Evolutionary conservation across 2,113 vertebrate genomes (phyloP).

Genomic region (Argyrosomus japonicus): DNA sequence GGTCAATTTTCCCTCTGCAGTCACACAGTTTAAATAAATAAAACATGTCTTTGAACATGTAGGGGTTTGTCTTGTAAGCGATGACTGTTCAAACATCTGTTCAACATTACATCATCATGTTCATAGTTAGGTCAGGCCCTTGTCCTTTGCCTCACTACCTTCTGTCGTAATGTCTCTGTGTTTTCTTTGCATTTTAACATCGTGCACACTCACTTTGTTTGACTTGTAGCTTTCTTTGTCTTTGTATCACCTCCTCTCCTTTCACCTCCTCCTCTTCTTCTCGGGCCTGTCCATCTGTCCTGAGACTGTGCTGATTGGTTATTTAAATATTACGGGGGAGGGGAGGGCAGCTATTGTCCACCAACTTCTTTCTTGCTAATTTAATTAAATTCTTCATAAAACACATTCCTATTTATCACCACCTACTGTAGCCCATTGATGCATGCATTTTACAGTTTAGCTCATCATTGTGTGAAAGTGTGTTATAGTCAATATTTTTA

Average conservation of each 20-base stretch:
- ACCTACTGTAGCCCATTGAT: not conserved
- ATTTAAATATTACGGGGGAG: slow-evolving; percentile 31
- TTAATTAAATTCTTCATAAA: not conserved
- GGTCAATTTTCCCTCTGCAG: not conserved
- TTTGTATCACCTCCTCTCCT: slow-evolving; percentile 39
- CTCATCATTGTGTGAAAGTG: not conserved
- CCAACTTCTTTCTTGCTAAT: slow-evolving; percentile 19
- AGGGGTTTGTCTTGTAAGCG: slow-evolving; percentile 11
- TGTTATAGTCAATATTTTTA: not conserved
- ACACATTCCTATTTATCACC: not conserved
- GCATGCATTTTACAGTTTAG: not conserved
- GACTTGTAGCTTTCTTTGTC: slow-evolving; percentile 1
- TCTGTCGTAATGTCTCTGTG: slow-evolving; percentile 14
- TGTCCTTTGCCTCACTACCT: slow-evolving; percentile 11
- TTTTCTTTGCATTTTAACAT: slow-evolving; percentile 22
- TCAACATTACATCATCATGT: slow-evolving; percentile 46
- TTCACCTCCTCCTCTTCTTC: slow-evolving; percentile 33
- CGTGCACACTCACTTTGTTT: slow-evolving; percentile 18
- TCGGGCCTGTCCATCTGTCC: slow-evolving; percentile 60
- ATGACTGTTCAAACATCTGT: slow-evolving; percentile 31
- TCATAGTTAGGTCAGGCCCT: slow-evolving; percentile 32
- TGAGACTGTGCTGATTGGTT: slow-evolving; percentile 43
- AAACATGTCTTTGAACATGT: slow-evolving; percentile 33
- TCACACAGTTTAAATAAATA: slow-evolving; percentile 43
- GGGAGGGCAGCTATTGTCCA: slow-evolving; percentile 37